Evolutionary conservation across 2,113 vertebrate species (phyloP).

Genomic region (Dromiciops gliroides): DNA sequence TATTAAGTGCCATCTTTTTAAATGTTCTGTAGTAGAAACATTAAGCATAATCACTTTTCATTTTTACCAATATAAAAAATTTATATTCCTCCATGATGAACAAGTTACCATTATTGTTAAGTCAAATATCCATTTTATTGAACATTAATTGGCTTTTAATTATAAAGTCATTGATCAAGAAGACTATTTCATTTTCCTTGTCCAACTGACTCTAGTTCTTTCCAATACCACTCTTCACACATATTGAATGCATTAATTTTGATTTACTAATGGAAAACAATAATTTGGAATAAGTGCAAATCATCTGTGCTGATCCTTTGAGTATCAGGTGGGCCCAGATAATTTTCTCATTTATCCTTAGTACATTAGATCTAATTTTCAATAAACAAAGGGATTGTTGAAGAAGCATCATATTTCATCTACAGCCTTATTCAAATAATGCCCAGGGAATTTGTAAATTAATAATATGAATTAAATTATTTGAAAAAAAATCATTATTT

Average conservation of each 20-base stretch:
- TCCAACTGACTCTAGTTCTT: conserved; percentile 10
- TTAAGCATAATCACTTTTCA: background rate
- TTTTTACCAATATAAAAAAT: background rate
- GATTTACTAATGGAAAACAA: conserved; percentile 16
- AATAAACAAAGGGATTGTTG: background rate
- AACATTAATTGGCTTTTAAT: conserved; percentile 47
- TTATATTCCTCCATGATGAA: conserved; percentile 24
- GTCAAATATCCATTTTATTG: conserved; percentile 13
- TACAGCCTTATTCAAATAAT: background rate
- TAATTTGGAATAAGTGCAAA: conserved; percentile 29
- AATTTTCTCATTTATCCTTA: conserved; percentile 40
- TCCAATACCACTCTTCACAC: background rate
- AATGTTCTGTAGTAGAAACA: background rate
- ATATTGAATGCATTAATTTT: conserved; percentile 15
- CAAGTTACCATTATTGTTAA: conserved; percentile 42
- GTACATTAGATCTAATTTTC: conserved; percentile 11
- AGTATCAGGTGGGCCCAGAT: background rate
- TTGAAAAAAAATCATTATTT: background rate
- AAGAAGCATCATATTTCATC: background rate
- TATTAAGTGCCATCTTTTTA: background rate
- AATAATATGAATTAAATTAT: conserved; percentile 10
- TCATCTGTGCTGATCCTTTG: conserved; percentile 32
- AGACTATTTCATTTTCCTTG: conserved; percentile 26
- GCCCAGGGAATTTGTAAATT: background rate
- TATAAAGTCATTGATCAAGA: conserved; percentile 33